Evolutionary conservation across 2,888 invertebrate species (phyloP).

Genomic region (Drosophila nr. fundita): DNA sequence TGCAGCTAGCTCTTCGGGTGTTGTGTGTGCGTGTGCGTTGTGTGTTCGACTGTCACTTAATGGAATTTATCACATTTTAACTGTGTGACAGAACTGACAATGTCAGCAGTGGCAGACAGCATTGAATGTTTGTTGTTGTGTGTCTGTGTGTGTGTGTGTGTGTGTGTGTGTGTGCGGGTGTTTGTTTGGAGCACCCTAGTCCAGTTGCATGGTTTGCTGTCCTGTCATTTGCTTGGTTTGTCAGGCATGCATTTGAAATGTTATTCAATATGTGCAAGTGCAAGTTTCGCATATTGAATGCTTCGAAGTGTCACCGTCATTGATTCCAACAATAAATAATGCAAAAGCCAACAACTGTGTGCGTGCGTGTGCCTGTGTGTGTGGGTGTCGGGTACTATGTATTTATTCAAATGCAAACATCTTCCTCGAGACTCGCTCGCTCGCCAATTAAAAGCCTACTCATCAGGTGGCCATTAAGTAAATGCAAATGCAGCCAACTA

Average conservation of each 20-base stretch:
- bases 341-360: constrained; percentile 67
- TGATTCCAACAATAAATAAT: constrained; percentile 74
- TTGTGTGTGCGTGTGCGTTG: constrained; percentile 37
- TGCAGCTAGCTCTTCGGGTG: constrained; percentile 26
- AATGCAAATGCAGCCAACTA: constrained; percentile 55
- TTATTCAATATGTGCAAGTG: constrained; percentile 65
- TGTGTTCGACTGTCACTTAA: constrained; percentile 70
- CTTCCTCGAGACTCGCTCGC: neutral
- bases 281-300: constrained; percentile 61
- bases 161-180: constrained; percentile 5
- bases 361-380: neutral
- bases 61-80: constrained; percentile 80
- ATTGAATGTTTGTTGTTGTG: constrained; percentile 16
- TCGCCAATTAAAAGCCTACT: constrained; percentile 61
- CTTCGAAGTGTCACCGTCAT: constrained; percentile 70
- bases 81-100: constrained; percentile 71
- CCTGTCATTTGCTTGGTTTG: constrained; percentile 62
- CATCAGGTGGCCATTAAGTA: constrained; percentile 55
- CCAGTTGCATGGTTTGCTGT: constrained; percentile 36
- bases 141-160: neutral
- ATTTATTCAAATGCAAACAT: constrained; percentile 62
- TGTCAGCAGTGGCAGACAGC: constrained; percentile 54
- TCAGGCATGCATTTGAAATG: constrained; percentile 72
- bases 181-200: constrained; percentile 28
- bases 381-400: constrained; percentile 38